Evolutionary conservation across 2,113 vertebrate species (phyloP).

Genomic region (Odontophorus gujanensis): DNA sequence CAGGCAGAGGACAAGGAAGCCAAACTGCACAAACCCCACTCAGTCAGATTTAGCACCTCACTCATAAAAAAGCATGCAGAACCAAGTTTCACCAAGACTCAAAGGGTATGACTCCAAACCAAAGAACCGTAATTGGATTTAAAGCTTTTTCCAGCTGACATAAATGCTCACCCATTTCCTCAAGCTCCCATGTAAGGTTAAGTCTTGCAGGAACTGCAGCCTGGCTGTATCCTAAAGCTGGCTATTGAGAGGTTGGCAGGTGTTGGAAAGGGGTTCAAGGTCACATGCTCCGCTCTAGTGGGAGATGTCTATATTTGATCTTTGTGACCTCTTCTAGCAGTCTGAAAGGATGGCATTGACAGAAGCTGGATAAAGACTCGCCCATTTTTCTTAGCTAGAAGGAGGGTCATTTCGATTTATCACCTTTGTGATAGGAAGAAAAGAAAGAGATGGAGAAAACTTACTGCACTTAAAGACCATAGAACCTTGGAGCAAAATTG

Average conservation of each 20-base stretch:
- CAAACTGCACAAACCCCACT: neutral
- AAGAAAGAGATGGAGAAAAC: conserved; percentile 22
- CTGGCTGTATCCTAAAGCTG: conserved; percentile 31
- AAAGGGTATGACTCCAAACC: neutral
- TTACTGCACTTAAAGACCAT: conserved; percentile 4
- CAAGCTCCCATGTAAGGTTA: neutral
- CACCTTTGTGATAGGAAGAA: conserved; percentile 17
- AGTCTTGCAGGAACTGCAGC: conserved; percentile 14
- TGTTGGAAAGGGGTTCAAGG: conserved; percentile 43
- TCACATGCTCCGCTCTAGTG: conserved; percentile 16
- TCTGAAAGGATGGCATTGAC: conserved; percentile 59
- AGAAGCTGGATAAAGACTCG: conserved; percentile 55
- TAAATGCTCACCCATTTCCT: conserved; percentile 15
- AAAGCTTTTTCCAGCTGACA: conserved; percentile 35
- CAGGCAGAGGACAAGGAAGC: neutral
- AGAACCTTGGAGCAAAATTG: neutral
- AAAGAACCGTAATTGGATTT: neutral
- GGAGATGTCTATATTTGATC: conserved; percentile 63
- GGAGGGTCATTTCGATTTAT: conserved; percentile 38
- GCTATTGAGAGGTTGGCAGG: conserved; percentile 46
- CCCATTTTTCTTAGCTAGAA: conserved; percentile 42
- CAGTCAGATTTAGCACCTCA: neutral
- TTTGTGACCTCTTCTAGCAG: conserved; percentile 40
- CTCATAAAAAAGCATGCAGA: neutral
- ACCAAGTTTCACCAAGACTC: neutral